These are phyloP conservation scores for Conchocele bisecta DNA, from an alignment of 2,888 invertebrate genomes.

Conservation along the genomic window DNA sequence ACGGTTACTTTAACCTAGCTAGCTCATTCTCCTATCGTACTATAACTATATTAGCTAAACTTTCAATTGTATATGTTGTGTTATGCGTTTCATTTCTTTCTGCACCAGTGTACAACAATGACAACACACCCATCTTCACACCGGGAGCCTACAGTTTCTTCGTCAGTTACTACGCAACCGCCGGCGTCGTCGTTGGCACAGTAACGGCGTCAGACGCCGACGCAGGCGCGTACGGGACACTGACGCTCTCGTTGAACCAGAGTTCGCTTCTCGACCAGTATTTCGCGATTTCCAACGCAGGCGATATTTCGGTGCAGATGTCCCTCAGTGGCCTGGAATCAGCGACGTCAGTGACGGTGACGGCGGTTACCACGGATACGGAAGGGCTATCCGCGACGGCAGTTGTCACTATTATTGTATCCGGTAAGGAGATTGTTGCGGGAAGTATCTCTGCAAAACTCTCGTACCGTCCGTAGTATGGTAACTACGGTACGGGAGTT, in stretches of 20 bases:
- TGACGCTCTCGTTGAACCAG: conserved; percentile 45
- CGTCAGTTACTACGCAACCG: conserved; percentile 41
- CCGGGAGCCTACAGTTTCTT: conserved; percentile 37
- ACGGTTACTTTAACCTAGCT: too few relatives aligned
- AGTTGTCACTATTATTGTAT: conserved; percentile 20
- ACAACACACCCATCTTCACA: conserved; percentile 61
- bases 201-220: conserved; percentile 54
- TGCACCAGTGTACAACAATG: conserved; percentile 35
- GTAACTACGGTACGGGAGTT: too few relatives aligned
- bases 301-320: conserved; percentile 35
- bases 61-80: too few relatives aligned
- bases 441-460: too few relatives aligned
- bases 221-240: conserved; percentile 25
- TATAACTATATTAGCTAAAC: too few relatives aligned
- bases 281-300: conserved; percentile 39
- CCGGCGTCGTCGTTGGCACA: conserved; percentile 32
- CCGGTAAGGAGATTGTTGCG: conserved; percentile 13
- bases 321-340: conserved; percentile 14
- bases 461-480: too few relatives aligned
- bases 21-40: too few relatives aligned
- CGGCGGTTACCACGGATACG: conserved; percentile 20
- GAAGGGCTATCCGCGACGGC: conserved; percentile 19
- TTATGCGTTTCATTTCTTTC: too few relatives aligned
- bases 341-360: conserved; percentile 1
- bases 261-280: conserved; percentile 18